Evolutionary conservation across 92 coral and sea anemone species (phyloP), one percentile per base, ranked within the genome.

Genomic region (Muricea muricata): DNA sequence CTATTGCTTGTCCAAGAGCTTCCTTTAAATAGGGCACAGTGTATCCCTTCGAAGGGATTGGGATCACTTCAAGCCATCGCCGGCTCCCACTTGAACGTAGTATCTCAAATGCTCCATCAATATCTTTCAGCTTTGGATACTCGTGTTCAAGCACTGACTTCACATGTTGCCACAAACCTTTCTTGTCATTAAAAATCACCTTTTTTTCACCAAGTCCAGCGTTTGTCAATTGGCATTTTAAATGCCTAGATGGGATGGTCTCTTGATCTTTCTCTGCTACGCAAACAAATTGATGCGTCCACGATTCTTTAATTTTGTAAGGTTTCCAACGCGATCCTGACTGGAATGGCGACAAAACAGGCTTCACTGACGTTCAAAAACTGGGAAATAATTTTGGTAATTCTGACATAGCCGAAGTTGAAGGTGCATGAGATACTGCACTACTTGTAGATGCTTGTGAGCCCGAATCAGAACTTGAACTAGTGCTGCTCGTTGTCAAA

Each of bases 141-240:
- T 50, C 17, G 35, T 52, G 24, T 42, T 7, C 50, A 29, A 76
- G 66, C 13, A 13, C 70, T 32, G 28, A 5, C 39, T 63, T 11
- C 21, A 60, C 37, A 58, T 79, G 73, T 25, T 60, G 21, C n/a
- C 60, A 79, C 13, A 35, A 32, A 3, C 74, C 74, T 32, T 17
- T 78, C 17, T 78, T 78, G 37, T 78, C 57, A 18, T 56, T 52
- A 39, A 78, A 78, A 23, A 78, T 61, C 13, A 78, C 47, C 8
- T 28, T 54, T 40, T 58, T 78, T 57, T 78, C 72, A 28, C 83
- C 83, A 50, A 55, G 83, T 24, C 83, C 83, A 78, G 46, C 83
- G 13, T 78, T 73, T 5, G 47, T 41, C 32, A 78, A 42, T 40
- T 56, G 45, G 55, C 57, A 73, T 57, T 78, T 78, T 30, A 55